A percentile compares a stretch with the other conserved stretches of the same genome.
Evolutionary conservation across 2,113 vertebrate genomes (phyloP).

Genomic region (Martes martes): DNA sequence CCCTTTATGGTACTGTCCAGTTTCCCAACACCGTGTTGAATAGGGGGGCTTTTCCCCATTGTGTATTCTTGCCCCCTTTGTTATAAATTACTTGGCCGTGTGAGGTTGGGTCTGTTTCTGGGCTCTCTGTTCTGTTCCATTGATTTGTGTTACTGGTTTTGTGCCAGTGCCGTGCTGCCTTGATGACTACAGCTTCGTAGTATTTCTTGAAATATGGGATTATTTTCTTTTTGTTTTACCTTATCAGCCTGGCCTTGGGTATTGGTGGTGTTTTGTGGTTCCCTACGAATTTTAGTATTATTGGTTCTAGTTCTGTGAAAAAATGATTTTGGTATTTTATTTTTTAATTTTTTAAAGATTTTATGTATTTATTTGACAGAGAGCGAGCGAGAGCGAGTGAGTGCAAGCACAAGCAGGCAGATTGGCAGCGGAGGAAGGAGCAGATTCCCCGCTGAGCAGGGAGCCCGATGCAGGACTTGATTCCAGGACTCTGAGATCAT

Average conservation of each 20-base stretch:
- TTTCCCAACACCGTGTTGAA: not conserved
- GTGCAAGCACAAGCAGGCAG: too few species aligned
- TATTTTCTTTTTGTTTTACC: not conserved
- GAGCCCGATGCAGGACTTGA: accelerated
- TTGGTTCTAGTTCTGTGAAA: not conserved
- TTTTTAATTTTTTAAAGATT: too few species aligned
- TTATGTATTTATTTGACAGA: not conserved
- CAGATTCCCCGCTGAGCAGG: too few species aligned
- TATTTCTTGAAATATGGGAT: not conserved
- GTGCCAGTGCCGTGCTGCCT: not conserved
- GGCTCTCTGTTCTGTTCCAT: not conserved
- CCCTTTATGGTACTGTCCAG: not conserved
- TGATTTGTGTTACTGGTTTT: not conserved
- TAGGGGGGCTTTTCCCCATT: not conserved
- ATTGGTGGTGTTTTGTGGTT: not conserved
- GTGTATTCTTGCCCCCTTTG: not conserved
- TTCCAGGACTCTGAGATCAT: too few species aligned
- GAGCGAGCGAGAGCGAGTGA: too few species aligned
- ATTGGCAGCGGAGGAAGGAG: too few species aligned
- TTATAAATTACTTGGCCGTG: not conserved
- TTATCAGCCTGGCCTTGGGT: not conserved
- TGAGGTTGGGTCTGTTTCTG: not conserved
- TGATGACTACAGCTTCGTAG: not conserved
- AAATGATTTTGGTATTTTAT: not conserved
- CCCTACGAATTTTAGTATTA: not conserved